These are phyloP conservation scores for Standfussiana lucernea DNA, from an alignment of 2,888 invertebrate species.

Conservation along the genomic window DNA sequence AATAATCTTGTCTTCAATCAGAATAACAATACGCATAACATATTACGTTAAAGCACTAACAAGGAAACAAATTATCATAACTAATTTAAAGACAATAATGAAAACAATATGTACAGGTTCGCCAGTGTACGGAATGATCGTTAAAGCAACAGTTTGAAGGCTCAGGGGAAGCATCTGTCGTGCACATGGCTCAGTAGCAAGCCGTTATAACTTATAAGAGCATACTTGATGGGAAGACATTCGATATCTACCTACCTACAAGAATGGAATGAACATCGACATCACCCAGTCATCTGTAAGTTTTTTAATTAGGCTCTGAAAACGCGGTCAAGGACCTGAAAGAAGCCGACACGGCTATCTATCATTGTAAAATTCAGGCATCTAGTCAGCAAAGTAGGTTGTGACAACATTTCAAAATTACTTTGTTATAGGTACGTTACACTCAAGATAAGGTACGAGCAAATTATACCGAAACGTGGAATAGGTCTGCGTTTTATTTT, in stretches of 20 bases:
- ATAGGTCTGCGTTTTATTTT: slow-evolving; percentile 27
- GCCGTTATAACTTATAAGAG: slow-evolving; percentile 77
- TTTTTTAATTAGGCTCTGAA: slow-evolving; percentile 73
- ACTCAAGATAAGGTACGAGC: slow-evolving; percentile 46
- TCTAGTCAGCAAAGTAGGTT: slow-evolving; percentile 72
- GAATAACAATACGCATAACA: slow-evolving; percentile 20
- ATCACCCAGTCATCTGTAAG: slow-evolving; percentile 77
- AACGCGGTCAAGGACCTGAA: slow-evolving; percentile 83
- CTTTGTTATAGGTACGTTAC: slow-evolving; percentile 33
- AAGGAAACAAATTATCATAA: slow-evolving; percentile 13
- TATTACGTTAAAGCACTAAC: slow-evolving; percentile 6
- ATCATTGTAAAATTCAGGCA: slow-evolving; percentile 70
- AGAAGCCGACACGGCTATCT: slow-evolving; percentile 64
- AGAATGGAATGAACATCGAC: slow-evolving; percentile 75
- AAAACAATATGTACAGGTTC: slow-evolving; percentile 34
- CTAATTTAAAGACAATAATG: slow-evolving; percentile 31
- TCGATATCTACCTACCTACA: slow-evolving; percentile 76
- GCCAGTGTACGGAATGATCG: slow-evolving; percentile 42
- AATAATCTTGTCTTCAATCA: slow-evolving; percentile 48
- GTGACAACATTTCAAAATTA: slow-evolving; percentile 71
- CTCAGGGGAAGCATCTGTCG: slow-evolving; percentile 85
- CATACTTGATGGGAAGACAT: slow-evolving; percentile 83
- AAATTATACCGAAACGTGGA: slow-evolving; percentile 42
- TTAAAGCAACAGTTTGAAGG: slow-evolving; percentile 74
- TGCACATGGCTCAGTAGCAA: slow-evolving; percentile 84